These are phyloP conservation scores for Altica lythri DNA, from an alignment of 2,888 invertebrate species.

Conservation along the genomic window DNA sequence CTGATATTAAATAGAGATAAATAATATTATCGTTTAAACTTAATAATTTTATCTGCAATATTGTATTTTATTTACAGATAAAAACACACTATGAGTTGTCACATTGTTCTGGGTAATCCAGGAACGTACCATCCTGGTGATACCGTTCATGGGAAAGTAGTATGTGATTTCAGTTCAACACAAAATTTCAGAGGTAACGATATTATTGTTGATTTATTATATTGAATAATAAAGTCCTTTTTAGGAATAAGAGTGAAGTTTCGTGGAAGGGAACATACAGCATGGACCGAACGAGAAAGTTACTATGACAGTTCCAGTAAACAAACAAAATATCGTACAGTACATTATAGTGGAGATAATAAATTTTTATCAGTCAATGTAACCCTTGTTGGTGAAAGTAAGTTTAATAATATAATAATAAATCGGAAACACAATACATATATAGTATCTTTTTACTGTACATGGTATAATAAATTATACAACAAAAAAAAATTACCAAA, in stretches of 20 bases:
- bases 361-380: conserved; percentile 30
- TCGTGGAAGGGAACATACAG: conserved; percentile 39
- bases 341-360: conserved; percentile 35
- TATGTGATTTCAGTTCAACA: conserved; percentile 29
- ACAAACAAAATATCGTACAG: conserved; percentile 30
- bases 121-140: conserved; percentile 31
- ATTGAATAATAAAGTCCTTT: too few relatives aligned
- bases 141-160: conserved; percentile 32
- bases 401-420: too few relatives aligned
- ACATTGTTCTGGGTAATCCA: conserved; percentile 23
- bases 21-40: too few relatives aligned
- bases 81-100: conserved; percentile 20
- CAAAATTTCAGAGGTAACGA: conserved; percentile 37
- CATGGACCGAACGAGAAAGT: conserved; percentile 37
- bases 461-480: too few relatives aligned
- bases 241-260: conserved; percentile 37
- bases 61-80: too few relatives aligned
- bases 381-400: conserved; percentile 36
- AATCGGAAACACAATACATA: too few relatives aligned
- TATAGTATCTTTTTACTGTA: too few relatives aligned
- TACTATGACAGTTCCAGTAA: conserved; percentile 35
- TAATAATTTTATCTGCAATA: too few relatives aligned
- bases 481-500: too few relatives aligned
- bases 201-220: too few relatives aligned
- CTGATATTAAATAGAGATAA: too few relatives aligned